These are phyloP conservation scores for Daphoenositta chrysoptera DNA, from an alignment of 2,113 vertebrate genomes.

Conservation along the genomic window DNA sequence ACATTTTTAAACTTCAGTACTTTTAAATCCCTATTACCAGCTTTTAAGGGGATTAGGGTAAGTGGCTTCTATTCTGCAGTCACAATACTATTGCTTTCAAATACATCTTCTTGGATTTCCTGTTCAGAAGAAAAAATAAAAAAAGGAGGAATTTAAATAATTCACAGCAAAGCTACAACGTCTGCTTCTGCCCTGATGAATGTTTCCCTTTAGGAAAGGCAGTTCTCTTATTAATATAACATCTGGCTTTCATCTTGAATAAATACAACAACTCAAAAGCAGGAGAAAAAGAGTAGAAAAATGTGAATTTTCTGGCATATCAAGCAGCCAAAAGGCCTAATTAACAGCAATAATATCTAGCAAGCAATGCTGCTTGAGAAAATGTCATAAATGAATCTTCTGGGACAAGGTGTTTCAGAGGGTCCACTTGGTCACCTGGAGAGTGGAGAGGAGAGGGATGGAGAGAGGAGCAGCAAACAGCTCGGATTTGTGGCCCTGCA, in stretches of 20 bases:
- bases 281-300: constrained; percentile 16
- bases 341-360: constrained; percentile 21
- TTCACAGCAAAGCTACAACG: constrained; percentile 45
- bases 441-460: not conserved
- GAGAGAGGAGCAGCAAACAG: not conserved
- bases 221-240: constrained; percentile 62
- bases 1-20: not conserved
- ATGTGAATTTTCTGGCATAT: constrained; percentile 10
- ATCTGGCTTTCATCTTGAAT: constrained; percentile 72
- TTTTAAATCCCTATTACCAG: not conserved
- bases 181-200: constrained; percentile 62
- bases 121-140: constrained; percentile 33
- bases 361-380: not conserved
- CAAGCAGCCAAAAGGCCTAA: constrained; percentile 47
- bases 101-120: constrained; percentile 54
- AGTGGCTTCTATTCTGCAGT: constrained; percentile 32
- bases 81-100: constrained; percentile 37
- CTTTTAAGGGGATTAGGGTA: constrained; percentile 35
- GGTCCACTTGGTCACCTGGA: not conserved
- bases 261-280: constrained; percentile 53
- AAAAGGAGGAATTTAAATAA: constrained; percentile 65
- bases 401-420: not conserved
- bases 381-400: not conserved
- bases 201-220: constrained; percentile 68
- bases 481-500: not conserved